Base-by-base conservation (phyloP, 2,888 invertebrate genomes). In the Yponomeuta plumbellus region DNA sequence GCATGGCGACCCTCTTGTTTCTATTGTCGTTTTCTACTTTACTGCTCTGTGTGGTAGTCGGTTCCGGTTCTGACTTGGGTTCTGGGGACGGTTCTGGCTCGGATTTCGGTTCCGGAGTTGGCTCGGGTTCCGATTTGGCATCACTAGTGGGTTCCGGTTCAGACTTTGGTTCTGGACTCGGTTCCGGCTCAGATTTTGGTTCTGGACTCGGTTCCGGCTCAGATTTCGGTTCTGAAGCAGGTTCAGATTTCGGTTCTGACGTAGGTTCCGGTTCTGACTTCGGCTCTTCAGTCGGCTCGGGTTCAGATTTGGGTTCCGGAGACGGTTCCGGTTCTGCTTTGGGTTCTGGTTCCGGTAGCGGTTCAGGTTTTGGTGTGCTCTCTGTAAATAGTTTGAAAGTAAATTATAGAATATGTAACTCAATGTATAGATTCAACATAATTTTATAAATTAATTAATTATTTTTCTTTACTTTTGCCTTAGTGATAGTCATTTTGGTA, bases 1-100 rank as follows among this genome's bases (percentile, higher is more conserved):
- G 90, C 78, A 88, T 88, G 0, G 93, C 93, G 0, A 93, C 92
- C 62, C 93, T 84, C 69, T 94, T 93, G 52, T 93, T 93, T 67
- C 89, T 83, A 67, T 85, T 86, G 61, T 88, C 87, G 69, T 77
- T 83, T 61, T 76, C 76, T 52, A 52, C 44, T 17, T 52, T 52
- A 8, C 74, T 71, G 8, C 69, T 70, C 70, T 78, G 75, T 13
- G 78, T 77, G 5, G 78, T 75, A 1, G 73, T 69, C 21, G 70
- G 76, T 74, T 88, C 81, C 1, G 86, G 74, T 70, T 83, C 77
- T 21, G 84, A 76, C 72, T 84, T 86, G 3, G 92, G 86, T 78
- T 92, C 88, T 0, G 89, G 72, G 66, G 78, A 76, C 0, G 86
- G 78, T 71, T 90, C 83, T 0, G 89, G 82, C 67, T 85, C 80